phyloP scores from a whole-genome alignment of 2,797 vertebrate genomes.

The Sebastiscus albofasciatus region DNA sequence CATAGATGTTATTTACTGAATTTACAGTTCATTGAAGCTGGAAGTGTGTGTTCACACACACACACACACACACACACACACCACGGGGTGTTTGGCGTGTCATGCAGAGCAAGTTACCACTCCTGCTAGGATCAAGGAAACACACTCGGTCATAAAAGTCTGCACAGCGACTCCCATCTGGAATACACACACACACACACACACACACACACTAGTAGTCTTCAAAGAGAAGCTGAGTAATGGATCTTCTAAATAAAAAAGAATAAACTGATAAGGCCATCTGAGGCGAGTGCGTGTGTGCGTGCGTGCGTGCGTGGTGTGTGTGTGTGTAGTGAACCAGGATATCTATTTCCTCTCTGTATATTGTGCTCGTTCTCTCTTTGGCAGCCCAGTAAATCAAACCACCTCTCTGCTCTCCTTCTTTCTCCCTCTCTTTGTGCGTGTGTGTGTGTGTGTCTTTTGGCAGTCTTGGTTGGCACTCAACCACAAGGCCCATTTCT shows the following conservation, averaged over 20 bases:
- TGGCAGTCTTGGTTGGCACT: conserved; percentile 64
- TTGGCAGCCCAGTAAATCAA: conserved; percentile 62
- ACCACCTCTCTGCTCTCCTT: conserved; percentile 51
- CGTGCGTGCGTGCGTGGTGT: not conserved
- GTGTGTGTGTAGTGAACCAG: conserved; percentile 16
- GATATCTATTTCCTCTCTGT: conserved; percentile 58
- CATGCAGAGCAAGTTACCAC: conserved; percentile 5
- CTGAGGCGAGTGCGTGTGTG: conserved; percentile 3
- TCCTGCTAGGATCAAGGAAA: conserved; percentile 54
- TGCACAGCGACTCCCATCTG: conserved; percentile 29
- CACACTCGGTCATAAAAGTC: conserved; percentile 49
- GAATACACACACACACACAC: conserved; percentile 9
- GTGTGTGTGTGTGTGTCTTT: conserved; percentile 46
- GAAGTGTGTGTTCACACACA: not conserved
- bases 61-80: conserved; percentile 2
- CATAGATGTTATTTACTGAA: not conserved
- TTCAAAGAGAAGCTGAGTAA: conserved; percentile 45
- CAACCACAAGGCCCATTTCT: conserved; percentile 52
- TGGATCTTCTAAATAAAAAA: conserved; percentile 32
- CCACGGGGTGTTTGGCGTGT: conserved; percentile 19
- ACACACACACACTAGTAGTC: not conserved
- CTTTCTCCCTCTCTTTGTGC: conserved; percentile 32
- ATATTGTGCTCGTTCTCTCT: conserved; percentile 39
- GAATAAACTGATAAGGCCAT: conserved; percentile 15
- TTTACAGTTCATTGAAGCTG: conserved; percentile 5